Percentiles rank a stretch among this genome's conserved stretches.
phyloP scores from a whole-genome alignment of 2,113 vertebrate genomes.

The Oncorhynchus kisutch region DNA sequence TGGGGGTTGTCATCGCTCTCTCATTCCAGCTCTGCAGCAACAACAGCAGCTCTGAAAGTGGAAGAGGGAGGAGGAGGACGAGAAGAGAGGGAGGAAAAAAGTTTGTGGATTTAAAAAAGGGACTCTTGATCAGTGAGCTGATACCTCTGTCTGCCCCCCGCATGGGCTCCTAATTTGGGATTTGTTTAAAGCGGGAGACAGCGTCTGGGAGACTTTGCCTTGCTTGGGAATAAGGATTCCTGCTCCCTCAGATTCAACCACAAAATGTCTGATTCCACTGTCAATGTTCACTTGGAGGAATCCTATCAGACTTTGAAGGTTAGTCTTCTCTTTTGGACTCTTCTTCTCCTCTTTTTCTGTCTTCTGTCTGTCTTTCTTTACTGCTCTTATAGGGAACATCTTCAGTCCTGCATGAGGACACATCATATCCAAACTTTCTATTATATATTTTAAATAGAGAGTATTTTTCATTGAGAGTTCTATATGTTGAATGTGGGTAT shows the following conservation, averaged over 20 bases:
- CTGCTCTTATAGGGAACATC: not conserved
- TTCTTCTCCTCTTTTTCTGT: not conserved
- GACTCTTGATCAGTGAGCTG: conserved; percentile 60
- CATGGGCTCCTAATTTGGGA: conserved; percentile 78
- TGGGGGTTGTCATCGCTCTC: conserved; percentile 64
- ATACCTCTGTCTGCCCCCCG: conserved; percentile 16
- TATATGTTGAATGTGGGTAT: no score
- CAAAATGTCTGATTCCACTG: conserved; percentile 94
- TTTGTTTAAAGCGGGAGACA: conserved; percentile 76
- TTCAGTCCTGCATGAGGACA: no score
- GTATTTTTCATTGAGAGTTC: no score
- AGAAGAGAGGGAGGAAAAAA: conserved; percentile 54
- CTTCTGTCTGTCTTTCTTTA: not conserved
- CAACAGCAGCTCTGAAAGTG: conserved; percentile 54
- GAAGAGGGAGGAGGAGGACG: conserved; percentile 56
- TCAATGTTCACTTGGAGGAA: conserved; percentile 96
- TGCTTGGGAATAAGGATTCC: conserved; percentile 67
- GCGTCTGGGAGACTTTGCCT: conserved; percentile 71
- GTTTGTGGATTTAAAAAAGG: conserved; percentile 62
- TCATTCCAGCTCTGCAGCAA: conserved; percentile 57
- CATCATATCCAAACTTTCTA: no score
- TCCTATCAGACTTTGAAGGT: conserved; percentile 99
- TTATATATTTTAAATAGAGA: no score
- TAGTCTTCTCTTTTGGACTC: conserved; percentile 57
- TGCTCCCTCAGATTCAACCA: conserved; percentile 51